These are phyloP conservation scores for Myocastor coypus DNA, from an alignment of 2,113 vertebrate genomes.

Conservation along the genomic window DNA sequence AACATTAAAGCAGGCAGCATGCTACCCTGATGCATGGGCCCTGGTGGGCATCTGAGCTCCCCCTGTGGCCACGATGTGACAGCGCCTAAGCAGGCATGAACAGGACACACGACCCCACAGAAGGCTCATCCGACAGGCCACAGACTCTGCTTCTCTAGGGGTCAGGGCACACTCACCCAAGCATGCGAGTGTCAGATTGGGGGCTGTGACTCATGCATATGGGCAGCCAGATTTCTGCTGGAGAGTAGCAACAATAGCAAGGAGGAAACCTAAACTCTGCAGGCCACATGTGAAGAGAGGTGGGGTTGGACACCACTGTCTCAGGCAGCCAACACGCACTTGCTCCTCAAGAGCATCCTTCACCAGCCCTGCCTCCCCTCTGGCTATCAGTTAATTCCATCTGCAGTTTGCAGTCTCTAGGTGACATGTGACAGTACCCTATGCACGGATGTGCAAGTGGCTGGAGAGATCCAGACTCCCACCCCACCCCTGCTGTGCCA, in stretches of 20 bases:
- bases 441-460: background rate
- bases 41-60: background rate
- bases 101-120: rapidly evolving
- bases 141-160: rapidly evolving
- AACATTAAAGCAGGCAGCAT: rapidly evolving
- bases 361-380: rapidly evolving
- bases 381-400: rapidly evolving
- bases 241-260: too few species aligned
- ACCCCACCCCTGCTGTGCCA: rapidly evolving
- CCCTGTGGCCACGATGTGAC: background rate
- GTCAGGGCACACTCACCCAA: rapidly evolving
- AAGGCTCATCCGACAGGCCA: rapidly evolving
- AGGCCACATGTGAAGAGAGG: rapidly evolving
- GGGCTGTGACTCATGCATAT: rapidly evolving
- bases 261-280: background rate
- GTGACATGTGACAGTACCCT: rapidly evolving
- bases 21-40: rapidly evolving
- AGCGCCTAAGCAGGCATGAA: background rate
- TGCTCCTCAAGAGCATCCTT: background rate
- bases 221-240: rapidly evolving
- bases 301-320: rapidly evolving
- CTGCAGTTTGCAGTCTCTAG: background rate
- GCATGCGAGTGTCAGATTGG: rapidly evolving
- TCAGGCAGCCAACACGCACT: background rate
- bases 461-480: background rate